Base-by-base conservation (phyloP, 1,140 invertebrate genomes). In the Dendroctonus ponderosae region DNA sequence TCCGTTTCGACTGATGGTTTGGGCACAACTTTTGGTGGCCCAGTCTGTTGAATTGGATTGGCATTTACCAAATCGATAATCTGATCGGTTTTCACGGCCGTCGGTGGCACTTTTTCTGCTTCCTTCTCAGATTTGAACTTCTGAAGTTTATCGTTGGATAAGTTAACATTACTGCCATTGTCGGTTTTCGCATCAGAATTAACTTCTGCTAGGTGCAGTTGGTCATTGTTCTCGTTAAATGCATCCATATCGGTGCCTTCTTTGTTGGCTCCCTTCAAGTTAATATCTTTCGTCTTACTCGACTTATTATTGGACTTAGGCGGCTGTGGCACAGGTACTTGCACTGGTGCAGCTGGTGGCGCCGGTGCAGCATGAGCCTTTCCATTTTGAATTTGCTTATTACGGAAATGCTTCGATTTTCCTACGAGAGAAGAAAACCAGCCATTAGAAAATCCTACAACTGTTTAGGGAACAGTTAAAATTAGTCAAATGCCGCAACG, bases 171-270 rank as follows among this genome's bases (percentile, higher is more conserved):
- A n/a, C n/a, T n/a, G n/a, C n/a, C n/a, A n/a, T 52, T 37, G 46
- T 44, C 11, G 12, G 7, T 11, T n/a, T 11, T 7, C 14, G 40
- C n/a, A n/a, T 51, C 12, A 58, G 12, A 7, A 26, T 15, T 12
- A 53, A 9, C 26, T 26, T 26, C 26, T 3, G 3, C 1, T 3
- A 2, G 26, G 26, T 26, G 1, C 26, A 26, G 26, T 26, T 26
- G 1, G 26, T 41, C 54, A 12, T 12, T 48, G 51, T 75, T 76
- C 52, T 76, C 75, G 52, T 73, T 77, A 61, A 80, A 79, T 5
- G 76, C 77, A 70, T 80, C 79, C 79, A 80, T 80, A 62, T 80
- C 79, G n/a, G 77, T 78, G 63, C 79, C 79, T 68, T 80, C 77
- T 62, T 80, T 80, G 53, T 70, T 77, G 8, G 78, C 77, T 51